These are phyloP conservation scores for Tonatia bakeri DNA, from an alignment of 2,113 vertebrate genomes.

Conservation along the genomic window DNA sequence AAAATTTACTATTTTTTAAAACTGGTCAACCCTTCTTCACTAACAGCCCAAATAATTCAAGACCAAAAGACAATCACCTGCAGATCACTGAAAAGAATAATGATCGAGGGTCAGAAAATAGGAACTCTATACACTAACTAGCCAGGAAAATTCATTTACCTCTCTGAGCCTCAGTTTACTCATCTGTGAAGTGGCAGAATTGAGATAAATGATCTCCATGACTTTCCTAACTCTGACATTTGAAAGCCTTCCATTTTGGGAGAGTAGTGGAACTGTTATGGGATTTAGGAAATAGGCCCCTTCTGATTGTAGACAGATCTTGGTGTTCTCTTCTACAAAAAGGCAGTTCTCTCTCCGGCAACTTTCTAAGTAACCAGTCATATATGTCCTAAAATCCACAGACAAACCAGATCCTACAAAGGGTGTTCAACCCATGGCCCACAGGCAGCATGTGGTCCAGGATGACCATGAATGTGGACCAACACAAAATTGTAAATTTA, in stretches of 20 bases:
- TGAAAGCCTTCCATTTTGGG: neutral
- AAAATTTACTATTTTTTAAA: neutral
- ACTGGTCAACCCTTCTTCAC: neutral
- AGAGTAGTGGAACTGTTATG: neutral
- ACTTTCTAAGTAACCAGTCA: neutral
- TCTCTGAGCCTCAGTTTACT: neutral
- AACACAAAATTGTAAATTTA: too few relatives aligned
- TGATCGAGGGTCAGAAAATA: neutral
- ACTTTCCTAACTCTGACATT: neutral
- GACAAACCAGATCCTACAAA: neutral
- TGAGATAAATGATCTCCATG: neutral
- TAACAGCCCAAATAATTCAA: neutral
- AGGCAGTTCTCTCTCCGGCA: neutral
- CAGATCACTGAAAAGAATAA: neutral
- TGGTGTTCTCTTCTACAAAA: neutral
- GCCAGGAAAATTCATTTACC: neutral
- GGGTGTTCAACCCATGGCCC: too few relatives aligned
- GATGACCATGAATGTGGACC: too few relatives aligned
- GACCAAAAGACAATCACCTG: neutral
- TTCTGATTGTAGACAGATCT: neutral
- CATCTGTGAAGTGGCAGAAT: neutral
- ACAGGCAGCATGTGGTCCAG: too few relatives aligned
- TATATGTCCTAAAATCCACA: neutral
- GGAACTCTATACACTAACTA: neutral
- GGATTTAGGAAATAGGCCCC: neutral